Base-by-base conservation (phyloP, 2,888 invertebrate species). In the Koerneria pararmatus region DNA sequence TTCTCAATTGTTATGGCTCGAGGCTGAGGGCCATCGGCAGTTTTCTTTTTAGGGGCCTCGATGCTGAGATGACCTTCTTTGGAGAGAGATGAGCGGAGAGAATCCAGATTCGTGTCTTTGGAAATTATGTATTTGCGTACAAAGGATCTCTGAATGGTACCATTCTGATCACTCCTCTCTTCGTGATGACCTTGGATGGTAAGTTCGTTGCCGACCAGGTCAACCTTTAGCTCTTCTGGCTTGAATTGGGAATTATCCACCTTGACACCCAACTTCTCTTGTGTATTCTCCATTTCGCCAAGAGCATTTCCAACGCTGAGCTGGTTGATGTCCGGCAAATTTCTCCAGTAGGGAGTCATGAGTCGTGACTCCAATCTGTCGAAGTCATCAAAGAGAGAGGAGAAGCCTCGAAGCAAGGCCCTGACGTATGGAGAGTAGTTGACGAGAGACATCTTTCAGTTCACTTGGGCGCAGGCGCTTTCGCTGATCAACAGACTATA, bases 181-280 rank as follows among this genome's bases (percentile, higher is more conserved):
- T 64, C 64, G n/a, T 64, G 54, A 31, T 64, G 27, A 37, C 72
- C 72, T 60, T 72, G 70, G 49, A 72, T 64, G 48, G 71, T 66
- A 11, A 72, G 54, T 46, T 74, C 66, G 27, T 70, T 66, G 27
- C 71, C 72, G 61, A 53, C 54, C 35, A 72, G 65, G 65, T 72
- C 73, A 24, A 72, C 72, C 31, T 74, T 74, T 34, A 72, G 41
- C 35, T 72, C 72, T 24, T 72, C 69, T 1, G 72, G 72, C 19
- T 63, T 65, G 64, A 72, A 72, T 29, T 71, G 67, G n/a, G 68
- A 69, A 29, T 73, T 73, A 49, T 72, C 73, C 4, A 72, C 32
- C 1, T 72, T 57, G 11, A 72, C 60, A 24, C 64, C 58, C 62
- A 74, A 74, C 37, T 70, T 59, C 31, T 73, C 73, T 24, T 32